Base-by-base conservation (phyloP, 2,113 vertebrate genomes). In the Azemiops feae region DNA sequence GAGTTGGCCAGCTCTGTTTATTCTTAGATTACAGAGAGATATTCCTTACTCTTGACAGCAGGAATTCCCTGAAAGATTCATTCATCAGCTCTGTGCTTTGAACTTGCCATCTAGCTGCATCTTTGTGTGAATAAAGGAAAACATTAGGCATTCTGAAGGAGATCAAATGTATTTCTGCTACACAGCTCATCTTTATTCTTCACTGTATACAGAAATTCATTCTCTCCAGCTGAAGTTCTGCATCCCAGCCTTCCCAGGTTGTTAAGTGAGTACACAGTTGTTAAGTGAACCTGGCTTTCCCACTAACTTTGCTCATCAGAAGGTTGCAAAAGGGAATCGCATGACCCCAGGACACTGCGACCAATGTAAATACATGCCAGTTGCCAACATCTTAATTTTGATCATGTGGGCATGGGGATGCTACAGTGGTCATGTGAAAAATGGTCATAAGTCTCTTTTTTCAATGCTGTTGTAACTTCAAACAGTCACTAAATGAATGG, bases 21-120 rank as follows among this genome's bases (percentile, higher is more conserved):
- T 89, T 89, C 30, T 89, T 23, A 57, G 69, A 89, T 89, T 87
- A 60, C 64, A 85, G 87, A 89, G 16, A 91, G 45, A 93, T 60
- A 85, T 89, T 86, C 39, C 43, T 74, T 93, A 43, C 87, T 58
- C 90, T 89, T 60, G 91, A 86, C 87, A 89, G 55, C 39, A 43
- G 53, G 88, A 92, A 85, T 52, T 92, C 87, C 57, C 88, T 14
- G 18, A 55, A 92, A 91, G 91, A 69, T 90, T 92, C 11, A 10
- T 89, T 60, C 74, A 34, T 74, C 55, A 92, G 91, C 57, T 92
- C 50, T 87, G 54, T 81, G 50, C 69, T 86, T 81, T 60, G 43
- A 25, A 91, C 69, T 34, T 85, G 54, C 34, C 16, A 58, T 60
- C 53, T 91, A 23, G 18, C 64, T 85, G 47, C 34, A 87, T 89